Percentiles rank a stretch among this genome's conserved stretches.
phyloP scores from a whole-genome alignment of 2,888 invertebrate species.

The Anoplius nigerrimus region DNA sequence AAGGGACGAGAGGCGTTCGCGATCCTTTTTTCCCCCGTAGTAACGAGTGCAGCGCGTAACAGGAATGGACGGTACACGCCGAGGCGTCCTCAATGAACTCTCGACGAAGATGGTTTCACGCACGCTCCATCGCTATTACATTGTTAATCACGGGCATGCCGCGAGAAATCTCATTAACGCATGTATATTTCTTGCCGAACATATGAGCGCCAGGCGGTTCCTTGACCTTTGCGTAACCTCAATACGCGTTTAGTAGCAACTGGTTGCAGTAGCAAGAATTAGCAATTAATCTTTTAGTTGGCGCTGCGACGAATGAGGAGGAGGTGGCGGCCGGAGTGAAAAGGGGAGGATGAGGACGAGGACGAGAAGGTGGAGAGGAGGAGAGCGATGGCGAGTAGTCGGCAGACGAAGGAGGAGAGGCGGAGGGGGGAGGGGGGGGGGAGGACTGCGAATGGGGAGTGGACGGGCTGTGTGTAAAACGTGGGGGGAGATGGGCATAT shows the following conservation, averaged over 20 bases:
- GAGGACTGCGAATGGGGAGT: conserved; percentile 25
- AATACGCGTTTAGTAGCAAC: conserved; percentile 60
- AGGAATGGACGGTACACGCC: not conserved
- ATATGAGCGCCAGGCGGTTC: conserved; percentile 34
- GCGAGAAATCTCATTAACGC: conserved; percentile 46
- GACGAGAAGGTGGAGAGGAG: not conserved
- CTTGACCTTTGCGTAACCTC: conserved; percentile 50
- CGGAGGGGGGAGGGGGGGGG: conserved; percentile 19
- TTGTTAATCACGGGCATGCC: conserved; percentile 38
- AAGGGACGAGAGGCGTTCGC: no score
- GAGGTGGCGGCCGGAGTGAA: conserved; percentile 26
- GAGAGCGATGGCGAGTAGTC: conserved; percentile 23
- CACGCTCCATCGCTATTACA: conserved; percentile 32
- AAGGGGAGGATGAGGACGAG: conserved; percentile 22
- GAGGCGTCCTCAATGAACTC: not conserved
- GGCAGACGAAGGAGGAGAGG: conserved; percentile 10
- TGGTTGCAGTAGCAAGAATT: conserved; percentile 67
- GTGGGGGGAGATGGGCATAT: conserved; percentile 20
- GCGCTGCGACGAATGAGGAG: conserved; percentile 43
- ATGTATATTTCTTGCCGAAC: conserved; percentile 39
- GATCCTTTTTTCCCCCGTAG: no score
- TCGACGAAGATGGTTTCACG: conserved; percentile 17
- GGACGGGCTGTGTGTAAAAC: conserved; percentile 1
- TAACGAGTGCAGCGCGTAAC: conserved; percentile 3
- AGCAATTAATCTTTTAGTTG: conserved; percentile 66